phyloP scores from a whole-genome alignment of 1,140 invertebrate genomes.

The Camponotus vicinus region DNA sequence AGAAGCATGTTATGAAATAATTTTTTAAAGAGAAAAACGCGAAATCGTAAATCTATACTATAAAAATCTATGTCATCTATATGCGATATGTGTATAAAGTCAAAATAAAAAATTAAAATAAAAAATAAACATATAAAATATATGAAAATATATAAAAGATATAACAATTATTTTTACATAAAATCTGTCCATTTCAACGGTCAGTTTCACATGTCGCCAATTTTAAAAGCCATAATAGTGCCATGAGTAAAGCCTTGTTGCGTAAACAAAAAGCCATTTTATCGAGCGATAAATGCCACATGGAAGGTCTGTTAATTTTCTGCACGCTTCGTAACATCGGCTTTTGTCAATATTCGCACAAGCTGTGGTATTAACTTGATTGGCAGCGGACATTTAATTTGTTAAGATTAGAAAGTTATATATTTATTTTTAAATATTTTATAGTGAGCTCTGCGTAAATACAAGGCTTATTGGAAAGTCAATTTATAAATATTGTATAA shows the following conservation, averaged over 20 bases:
- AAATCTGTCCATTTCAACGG: slow-evolving; percentile 15
- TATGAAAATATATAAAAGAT: not conserved
- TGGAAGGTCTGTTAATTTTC: slow-evolving; percentile 59
- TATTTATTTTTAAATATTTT: not conserved
- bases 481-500: not conserved
- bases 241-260: slow-evolving; percentile 22
- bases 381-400: slow-evolving; percentile 44
- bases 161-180: slow-evolving; percentile 6
- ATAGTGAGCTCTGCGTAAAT: too few relatives aligned
- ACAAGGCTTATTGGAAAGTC: not conserved
- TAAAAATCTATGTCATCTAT: not conserved
- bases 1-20: not conserved
- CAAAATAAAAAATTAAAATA: not conserved
- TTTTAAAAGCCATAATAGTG: slow-evolving; percentile 44
- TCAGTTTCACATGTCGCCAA: slow-evolving; percentile 11
- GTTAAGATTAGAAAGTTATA: slow-evolving; percentile 22
- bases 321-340: not conserved
- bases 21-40: not conserved
- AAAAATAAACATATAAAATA: slow-evolving; percentile 5
- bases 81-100: not conserved
- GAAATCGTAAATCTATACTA: not conserved
- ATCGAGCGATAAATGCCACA: slow-evolving; percentile 53
- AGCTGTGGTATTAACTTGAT: slow-evolving; percentile 13
- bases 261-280: slow-evolving; percentile 62
- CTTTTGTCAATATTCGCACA: slow-evolving; percentile 47